Evolutionary conservation across 1,140 invertebrate genomes (phyloP), one percentile per base, ranked within the genome.

Genomic region (Lethrus apterus): DNA sequence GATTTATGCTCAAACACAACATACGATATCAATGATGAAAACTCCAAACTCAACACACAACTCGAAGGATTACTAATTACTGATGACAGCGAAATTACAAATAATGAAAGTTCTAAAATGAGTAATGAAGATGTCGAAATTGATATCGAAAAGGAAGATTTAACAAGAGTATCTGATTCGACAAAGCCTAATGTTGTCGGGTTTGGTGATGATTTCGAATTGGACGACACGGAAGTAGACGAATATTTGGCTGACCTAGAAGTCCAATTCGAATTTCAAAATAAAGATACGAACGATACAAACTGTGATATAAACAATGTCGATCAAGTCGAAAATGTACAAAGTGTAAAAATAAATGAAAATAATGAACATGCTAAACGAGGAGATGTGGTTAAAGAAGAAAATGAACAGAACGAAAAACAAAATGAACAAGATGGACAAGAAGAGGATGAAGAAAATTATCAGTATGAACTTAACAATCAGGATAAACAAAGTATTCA

Each of bases 221-320:
- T 42, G 9, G 40, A 42, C 29, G 40, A 42, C 17, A 11, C 40
- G 1, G n/a, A n/a, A 26, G 7, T 42, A 1, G 29, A 42, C n/a
- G 11, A 42, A 17, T 42, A 26, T 42, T 26, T 42, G 8, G 24
- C 24, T 8, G 24, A 26, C 5, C 17, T 42, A 2, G 40, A 42
- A 26, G 40, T 23, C 7, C 21, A 42, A 42, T 42, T 20, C 15
- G 19, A 42, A 4, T n/a, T n/a, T n/a, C n/a, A n/a, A n/a, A n/a
- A n/a, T n/a, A n/a, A n/a, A n/a, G n/a, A n/a, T n/a, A n/a, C n/a
- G n/a, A n/a, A n/a, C n/a, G n/a, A n/a, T n/a, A n/a, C n/a, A n/a
- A n/a, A n/a, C n/a, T n/a, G n/a, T n/a, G n/a, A n/a, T n/a, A n/a
- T n/a, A n/a, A n/a, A n/a, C n/a, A n/a, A n/a, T n/a, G n/a, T n/a